Percentiles rank a stretch among this genome's conserved stretches.
Evolutionary conservation across 2,797 vertebrate genomes (phyloP).

Genomic region (Passerculus sandwichensis): DNA sequence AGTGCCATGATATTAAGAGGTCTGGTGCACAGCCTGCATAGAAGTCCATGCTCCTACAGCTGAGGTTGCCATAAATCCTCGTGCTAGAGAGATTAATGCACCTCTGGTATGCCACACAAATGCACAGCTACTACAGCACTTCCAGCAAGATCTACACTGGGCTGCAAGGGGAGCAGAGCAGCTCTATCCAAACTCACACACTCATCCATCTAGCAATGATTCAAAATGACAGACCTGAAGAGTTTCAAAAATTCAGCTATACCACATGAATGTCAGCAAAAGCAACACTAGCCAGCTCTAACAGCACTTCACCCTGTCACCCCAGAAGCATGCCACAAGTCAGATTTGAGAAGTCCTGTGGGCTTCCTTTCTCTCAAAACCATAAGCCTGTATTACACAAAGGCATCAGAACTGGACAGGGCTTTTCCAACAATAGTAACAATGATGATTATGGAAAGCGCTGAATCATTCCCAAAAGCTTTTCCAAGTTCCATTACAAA

Average conservation of each 20-base stretch:
- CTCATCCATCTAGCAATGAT: rapidly evolving
- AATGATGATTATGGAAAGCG: not conserved
- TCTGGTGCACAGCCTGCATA: not conserved
- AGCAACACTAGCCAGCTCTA: not conserved
- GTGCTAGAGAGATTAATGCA: not conserved
- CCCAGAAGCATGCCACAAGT: not conserved
- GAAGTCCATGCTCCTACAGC: not conserved
- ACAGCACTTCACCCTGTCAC: rapidly evolving
- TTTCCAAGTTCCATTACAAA: not conserved
- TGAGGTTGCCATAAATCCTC: not conserved
- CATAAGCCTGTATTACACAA: not conserved
- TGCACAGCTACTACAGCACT: not conserved
- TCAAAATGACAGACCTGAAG: not conserved
- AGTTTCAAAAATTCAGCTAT: not conserved
- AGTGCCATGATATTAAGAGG: not conserved
- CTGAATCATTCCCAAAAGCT: not conserved
- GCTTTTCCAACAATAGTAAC: not conserved
- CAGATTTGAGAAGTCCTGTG: not conserved
- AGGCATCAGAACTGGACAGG: not conserved
- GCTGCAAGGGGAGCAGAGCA: not conserved
- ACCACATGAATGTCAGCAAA: not conserved
- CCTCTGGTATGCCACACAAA: rapidly evolving
- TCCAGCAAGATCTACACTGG: not conserved
- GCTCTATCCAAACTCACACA: not conserved
- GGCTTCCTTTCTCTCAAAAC: not conserved